These are phyloP conservation scores for Drosophila auraria DNA, from an alignment of 1,140 invertebrate species.

Conservation along the genomic window DNA sequence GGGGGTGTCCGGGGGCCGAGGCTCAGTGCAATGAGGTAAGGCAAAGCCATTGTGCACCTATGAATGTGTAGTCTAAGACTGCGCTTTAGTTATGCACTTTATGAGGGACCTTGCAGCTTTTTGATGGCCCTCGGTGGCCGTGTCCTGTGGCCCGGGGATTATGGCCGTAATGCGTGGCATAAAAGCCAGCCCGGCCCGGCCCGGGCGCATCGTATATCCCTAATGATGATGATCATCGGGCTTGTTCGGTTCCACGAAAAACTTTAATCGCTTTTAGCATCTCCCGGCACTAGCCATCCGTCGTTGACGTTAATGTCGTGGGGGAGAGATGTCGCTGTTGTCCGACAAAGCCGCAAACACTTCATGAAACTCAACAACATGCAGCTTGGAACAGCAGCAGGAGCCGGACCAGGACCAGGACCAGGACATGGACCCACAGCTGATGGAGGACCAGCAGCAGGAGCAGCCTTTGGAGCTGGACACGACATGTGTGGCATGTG, in stretches of 20 bases:
- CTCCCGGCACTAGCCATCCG: neutral
- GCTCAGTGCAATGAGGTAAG: neutral
- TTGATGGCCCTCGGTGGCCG: conserved; percentile 48
- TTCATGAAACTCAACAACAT: conserved; percentile 51
- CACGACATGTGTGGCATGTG: conserved; percentile 61
- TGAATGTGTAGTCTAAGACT: conserved; percentile 52
- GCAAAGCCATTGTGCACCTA: conserved; percentile 49
- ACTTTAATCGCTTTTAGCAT: conserved; percentile 43
- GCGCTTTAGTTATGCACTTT: conserved; percentile 61
- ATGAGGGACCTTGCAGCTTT: conserved; percentile 50
- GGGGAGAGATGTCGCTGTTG: conserved; percentile 35
- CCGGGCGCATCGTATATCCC: conserved; percentile 35
- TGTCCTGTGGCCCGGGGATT: conserved; percentile 35
- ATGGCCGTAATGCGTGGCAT: conserved; percentile 46
- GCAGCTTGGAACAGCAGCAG: conserved; percentile 17
- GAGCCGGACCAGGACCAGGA: neutral
- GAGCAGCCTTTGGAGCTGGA: conserved; percentile 17
- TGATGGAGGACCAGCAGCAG: conserved; percentile 11
- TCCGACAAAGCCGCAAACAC: conserved; percentile 55
- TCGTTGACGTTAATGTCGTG: conserved; percentile 27
- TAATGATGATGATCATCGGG: conserved; percentile 54
- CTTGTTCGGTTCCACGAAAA: conserved; percentile 43
- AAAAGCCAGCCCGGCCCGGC: conserved; percentile 32
- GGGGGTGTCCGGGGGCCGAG: neutral
- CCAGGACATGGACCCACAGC: neutral